Base-by-base conservation (phyloP, 2,797 vertebrate genomes). In the Iguana delicatissima region DNA sequence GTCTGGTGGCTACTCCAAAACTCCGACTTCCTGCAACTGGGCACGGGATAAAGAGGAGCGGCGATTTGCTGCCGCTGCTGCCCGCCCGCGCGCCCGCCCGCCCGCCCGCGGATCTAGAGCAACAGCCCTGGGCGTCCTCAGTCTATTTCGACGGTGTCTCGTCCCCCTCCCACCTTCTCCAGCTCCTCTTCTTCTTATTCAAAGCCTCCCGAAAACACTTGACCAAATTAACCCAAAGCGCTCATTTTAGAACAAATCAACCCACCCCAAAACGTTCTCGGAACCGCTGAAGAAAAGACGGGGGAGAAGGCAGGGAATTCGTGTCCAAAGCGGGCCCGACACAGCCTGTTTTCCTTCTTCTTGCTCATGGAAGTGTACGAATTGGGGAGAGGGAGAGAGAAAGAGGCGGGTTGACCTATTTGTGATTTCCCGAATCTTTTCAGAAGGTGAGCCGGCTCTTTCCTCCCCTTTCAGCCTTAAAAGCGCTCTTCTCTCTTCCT, bases 1-100 rank as follows among this genome's bases (percentile, higher is more conserved):
- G 98, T 98, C 98, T 99, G 97, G 98, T 98, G 98, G 98, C 93
- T 88, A 93, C 88, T 52, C 20, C 42, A n/a, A 8, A 9, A 80
- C 86, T 46, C 64, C 69, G 42, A 29, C 50, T 83, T 67, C 74
- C 67, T 24, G 85, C 79, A 52, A 29, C 42, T 2, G 8, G 87
- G 64, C 24, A 22, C 6, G 2, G 18, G 6, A 6, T 4, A 22
- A 59, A 87, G 35, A 87, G 1, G 7, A 46, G 89, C 90, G 74
- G 89, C 24, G 79, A 50, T 7, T 35, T 35, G 52, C 26, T 35
- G 52, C 26, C 16, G 1, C 24, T 38, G 4, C n/a, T 1, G 80
- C 2, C 4, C 42, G 42, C 42, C 42, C 42, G 42, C 32, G 10
- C n/a, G 52, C 42, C 42, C 3, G 13, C 64, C 29, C 20, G 9